Evolutionary conservation across 1,140 invertebrate species (phyloP), one percentile per base, ranked within the genome.

Genomic region (Danaus melanippus): DNA sequence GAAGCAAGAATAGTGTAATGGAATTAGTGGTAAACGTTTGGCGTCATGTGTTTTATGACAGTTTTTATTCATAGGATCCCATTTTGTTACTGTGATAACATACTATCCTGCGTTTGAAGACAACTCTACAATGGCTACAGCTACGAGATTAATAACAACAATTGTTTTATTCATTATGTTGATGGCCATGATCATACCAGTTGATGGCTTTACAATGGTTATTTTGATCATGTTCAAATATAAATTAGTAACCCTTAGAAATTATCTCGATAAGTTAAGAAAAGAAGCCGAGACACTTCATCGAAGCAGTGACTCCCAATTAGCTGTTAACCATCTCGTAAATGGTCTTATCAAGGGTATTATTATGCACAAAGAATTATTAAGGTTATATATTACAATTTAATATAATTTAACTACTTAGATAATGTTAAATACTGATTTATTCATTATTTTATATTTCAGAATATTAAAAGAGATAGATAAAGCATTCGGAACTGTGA

Each of bases 161-260:
- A 8, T 67, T 2, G 55, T 80, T 2, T 48, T 85, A 8, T 58
- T 53, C 9, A 39, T 78, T 11, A 61, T 84, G 67, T 42, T 85
- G 65, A 32, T 79, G 43, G 69, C 67, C 0, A 77, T 83, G 70
- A 77, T 85, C 8, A 44, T 82, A 39, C 62, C 69, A 0, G 68
- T 79, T 4, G 79, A 84, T 42, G 50, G 67, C 0, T 77, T 75
- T 50, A 74, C 74, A 8, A 69, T 85, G 60, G 55, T 67, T 0
- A 71, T 67, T 54, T 55, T 85, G 9, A 81, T 85, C 8, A 82
- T 84, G 50, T 78, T 71, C 32, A 84, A 82, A 50, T 81, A 85
- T 50, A 86, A 86, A 56, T 74, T 84, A 42, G 81, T 83, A 17
- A 77, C 79, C 2, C 50, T 86, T 41, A 71, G 67, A 50, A 57